Evolutionary conservation across 92 coral and sea anemone species (phyloP).

Genomic region (Porites rus): DNA sequence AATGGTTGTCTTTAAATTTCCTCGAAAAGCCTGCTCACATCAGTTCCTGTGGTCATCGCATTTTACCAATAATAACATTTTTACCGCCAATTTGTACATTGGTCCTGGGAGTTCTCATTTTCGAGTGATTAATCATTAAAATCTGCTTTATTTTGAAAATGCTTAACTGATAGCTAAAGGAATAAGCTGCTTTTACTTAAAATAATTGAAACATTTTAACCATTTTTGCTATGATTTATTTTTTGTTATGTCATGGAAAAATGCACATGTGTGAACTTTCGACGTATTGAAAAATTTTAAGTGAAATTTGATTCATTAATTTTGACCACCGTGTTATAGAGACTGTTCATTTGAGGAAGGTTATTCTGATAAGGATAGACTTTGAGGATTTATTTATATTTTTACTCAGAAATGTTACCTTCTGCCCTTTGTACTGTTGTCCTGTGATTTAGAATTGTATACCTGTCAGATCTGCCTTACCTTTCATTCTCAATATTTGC

Average conservation of each 20-base stretch:
- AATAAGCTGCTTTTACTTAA: slow-evolving; percentile 6
- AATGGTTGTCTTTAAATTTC: not conserved
- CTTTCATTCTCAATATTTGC: too few species aligned
- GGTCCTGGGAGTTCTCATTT: slow-evolving; percentile 47
- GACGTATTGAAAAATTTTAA: not conserved
- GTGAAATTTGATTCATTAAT: not conserved
- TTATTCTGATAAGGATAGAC: not conserved
- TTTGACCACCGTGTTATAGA: not conserved
- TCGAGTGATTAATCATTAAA: slow-evolving; percentile 43
- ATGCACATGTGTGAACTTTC: not conserved
- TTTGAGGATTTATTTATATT: too few species aligned
- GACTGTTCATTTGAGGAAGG: slow-evolving; percentile 31
- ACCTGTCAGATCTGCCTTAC: not conserved
- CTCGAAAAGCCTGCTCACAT: not conserved
- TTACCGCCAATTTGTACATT: slow-evolving; percentile 19
- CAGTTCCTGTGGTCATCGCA: not conserved
- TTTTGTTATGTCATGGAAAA: not conserved
- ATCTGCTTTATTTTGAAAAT: slow-evolving; percentile 4
- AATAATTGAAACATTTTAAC: not conserved
- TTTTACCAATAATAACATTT: not conserved
- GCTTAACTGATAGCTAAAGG: slow-evolving; percentile 13
- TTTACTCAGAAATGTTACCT: not conserved
- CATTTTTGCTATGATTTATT: too few species aligned
- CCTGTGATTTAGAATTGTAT: not conserved
- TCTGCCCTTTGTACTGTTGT: not conserved